A percentile compares a stretch with the other conserved stretches of the same genome.
phyloP scores from a whole-genome alignment of 92 coral and sea anemone species.

The Phenganax subtilis region DNA sequence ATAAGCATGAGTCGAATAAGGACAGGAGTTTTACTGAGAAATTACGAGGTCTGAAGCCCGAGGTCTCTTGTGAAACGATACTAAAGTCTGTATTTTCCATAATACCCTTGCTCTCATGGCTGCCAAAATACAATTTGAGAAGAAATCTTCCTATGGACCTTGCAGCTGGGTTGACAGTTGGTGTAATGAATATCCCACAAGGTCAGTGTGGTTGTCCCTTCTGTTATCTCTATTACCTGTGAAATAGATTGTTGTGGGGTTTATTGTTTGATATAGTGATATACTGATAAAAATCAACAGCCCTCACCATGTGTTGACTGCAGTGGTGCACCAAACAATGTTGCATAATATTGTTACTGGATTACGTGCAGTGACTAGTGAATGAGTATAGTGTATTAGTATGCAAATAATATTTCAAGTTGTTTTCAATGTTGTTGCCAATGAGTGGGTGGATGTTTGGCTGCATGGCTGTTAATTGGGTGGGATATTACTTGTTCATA shows the following conservation, averaged over 20 bases:
- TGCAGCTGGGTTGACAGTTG: conserved; percentile 78
- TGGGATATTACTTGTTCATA: no score
- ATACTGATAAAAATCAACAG: background rate
- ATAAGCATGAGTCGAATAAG: conserved; percentile 20
- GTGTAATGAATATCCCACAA: conserved; percentile 91
- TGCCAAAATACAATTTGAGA: conserved; percentile 67
- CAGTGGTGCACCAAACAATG: no score
- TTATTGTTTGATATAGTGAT: background rate
- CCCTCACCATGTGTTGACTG: no score
- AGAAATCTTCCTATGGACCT: conserved; percentile 57
- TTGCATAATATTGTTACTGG: no score
- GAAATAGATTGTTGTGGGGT: no score
- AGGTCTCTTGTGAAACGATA: background rate
- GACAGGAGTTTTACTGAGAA: conserved; percentile 10
- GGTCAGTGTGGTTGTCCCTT: conserved; percentile 46
- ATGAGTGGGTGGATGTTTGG: no score
- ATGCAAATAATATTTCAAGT: no score
- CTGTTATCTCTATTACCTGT: background rate
- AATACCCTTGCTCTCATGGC: conserved; percentile 74
- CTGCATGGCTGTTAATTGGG: no score
- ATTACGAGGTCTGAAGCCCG: conserved; percentile 14
- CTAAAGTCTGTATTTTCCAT: conserved; percentile 9
- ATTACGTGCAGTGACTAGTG: no score
- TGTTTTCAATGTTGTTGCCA: no score
- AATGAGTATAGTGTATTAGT: no score